These are phyloP conservation scores for Phalacrocorax pelagicus DNA, from an alignment of 2,113 vertebrate genomes.

Conservation along the genomic window DNA sequence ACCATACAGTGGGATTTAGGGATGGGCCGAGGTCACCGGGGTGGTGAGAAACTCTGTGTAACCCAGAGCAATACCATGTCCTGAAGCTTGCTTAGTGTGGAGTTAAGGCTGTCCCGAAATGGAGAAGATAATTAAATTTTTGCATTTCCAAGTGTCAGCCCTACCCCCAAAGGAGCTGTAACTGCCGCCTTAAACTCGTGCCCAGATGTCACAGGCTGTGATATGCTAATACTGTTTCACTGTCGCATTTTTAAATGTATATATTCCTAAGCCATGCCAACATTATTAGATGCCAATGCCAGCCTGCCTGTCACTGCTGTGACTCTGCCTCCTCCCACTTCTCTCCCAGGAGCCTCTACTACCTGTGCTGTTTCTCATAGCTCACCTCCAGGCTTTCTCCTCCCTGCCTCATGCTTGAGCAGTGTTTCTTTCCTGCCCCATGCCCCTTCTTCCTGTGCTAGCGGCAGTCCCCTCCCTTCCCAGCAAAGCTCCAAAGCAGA, in stretches of 20 bases:
- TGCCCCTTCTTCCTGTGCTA: not conserved
- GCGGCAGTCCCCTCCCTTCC: not conserved
- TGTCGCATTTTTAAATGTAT: fast-evolving
- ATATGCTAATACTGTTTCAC: fast-evolving
- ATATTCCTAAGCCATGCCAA: fast-evolving
- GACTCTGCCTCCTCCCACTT: not conserved
- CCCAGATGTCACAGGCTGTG: not conserved
- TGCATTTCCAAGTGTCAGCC: fast-evolving
- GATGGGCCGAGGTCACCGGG: not conserved
- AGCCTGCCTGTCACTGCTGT: not conserved
- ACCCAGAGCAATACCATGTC: not conserved
- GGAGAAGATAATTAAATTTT: not conserved
- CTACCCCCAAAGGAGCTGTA: not conserved
- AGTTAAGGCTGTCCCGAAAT: not conserved
- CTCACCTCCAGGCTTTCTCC: not conserved
- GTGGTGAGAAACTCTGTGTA: not conserved
- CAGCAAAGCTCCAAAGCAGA: not conserved
- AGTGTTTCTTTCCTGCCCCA: not conserved
- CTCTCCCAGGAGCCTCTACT: not conserved
- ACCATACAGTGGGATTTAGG: not conserved
- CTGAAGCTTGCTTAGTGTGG: fast-evolving
- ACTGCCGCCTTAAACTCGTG: not conserved
- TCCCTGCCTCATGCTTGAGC: not conserved
- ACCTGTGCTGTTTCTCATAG: not conserved
- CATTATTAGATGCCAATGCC: not conserved